phyloP scores from a whole-genome alignment of 2,797 vertebrate genomes.

The Notolepis coatsorum region DNA sequence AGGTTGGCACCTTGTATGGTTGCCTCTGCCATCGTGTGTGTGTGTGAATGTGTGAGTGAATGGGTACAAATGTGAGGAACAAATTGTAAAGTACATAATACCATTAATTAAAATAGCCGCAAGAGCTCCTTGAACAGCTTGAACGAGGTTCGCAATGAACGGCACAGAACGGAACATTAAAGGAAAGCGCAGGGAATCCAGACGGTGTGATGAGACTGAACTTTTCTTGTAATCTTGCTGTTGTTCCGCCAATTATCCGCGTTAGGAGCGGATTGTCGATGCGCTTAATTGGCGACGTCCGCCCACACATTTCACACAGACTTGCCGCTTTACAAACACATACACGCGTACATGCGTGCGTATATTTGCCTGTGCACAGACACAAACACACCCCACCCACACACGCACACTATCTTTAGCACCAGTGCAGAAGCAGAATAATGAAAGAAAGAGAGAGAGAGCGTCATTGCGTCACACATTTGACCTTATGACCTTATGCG shows the following conservation, averaged over 20 bases:
- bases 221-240: no score
- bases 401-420: conserved; percentile 57
- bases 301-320: conserved; percentile 23
- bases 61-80: background rate
- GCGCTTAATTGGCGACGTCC: conserved; percentile 9
- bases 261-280: no score
- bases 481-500: no score
- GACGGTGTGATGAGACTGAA: conserved; percentile 12
- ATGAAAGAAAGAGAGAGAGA: conserved; percentile 12
- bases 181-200: background rate
- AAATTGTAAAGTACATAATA: background rate
- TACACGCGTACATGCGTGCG: background rate
- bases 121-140: background rate
- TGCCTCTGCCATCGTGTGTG: conserved; percentile 26
- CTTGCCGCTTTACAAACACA: conserved; percentile 7
- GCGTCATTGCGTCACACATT: conserved; percentile 25
- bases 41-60: background rate
- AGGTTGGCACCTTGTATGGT: conserved; percentile 31
- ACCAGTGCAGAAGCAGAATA: conserved; percentile 51
- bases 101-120: background rate
- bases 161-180: background rate
- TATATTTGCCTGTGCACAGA: background rate
- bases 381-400: background rate
- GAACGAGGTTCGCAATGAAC: background rate
- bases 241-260: no score